Base-by-base conservation (phyloP, 1,140 invertebrate species). In the Cyphomyrmex costatus region DNA sequence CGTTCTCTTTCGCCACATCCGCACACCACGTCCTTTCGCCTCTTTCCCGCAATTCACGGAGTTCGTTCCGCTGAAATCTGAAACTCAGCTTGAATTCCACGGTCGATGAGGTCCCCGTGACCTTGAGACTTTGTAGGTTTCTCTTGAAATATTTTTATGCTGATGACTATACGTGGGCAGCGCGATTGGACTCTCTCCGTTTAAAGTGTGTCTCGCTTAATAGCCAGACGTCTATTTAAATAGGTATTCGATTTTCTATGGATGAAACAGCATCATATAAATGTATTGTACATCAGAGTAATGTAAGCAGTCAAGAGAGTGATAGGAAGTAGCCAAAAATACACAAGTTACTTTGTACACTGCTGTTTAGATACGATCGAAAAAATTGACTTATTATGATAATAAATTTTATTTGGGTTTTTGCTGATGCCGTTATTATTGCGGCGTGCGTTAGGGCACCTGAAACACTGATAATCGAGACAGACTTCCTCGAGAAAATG, bases 21-120 rank as follows among this genome's bases (percentile, higher is more conserved):
- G 24, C 14, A 33, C 56, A 3, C 14, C 61, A n/a, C 27, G 53
- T 14, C n/a, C 27, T 51, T 36, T 21, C 21, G 2, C 6, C 49
- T 21, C 36, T 53, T 49, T 24, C n/a, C 71, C 16, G 10, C 46
- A 33, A 36, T 76, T 21, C 30, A 33, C 19, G 56, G 56, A 65
- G 73, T 80, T 87, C 61, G 58, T 80, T 71, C 68, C 46, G 33
- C 27, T 74, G 88, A 89, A 89, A 90, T 71, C 83, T 82, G 85
- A 90, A 85, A 86, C 89, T 80, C 86, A 49, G 42, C 89, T 90
- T 70, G 80, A 90, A 87, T 87, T 87, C 89, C 74, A 80, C 36
- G 66, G 86, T 65, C 65, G 77, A 89, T 68, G 87, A 78, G 71
- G 71, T 83, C 78, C 78, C 51, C 65, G 42, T 73, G 86, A 90